Percentiles rank a stretch among this genome's conserved stretches.
These are phyloP conservation scores for Rhadinocentrus ornatus DNA, from an alignment of 2,797 vertebrate genomes.

Conservation along the genomic window DNA sequence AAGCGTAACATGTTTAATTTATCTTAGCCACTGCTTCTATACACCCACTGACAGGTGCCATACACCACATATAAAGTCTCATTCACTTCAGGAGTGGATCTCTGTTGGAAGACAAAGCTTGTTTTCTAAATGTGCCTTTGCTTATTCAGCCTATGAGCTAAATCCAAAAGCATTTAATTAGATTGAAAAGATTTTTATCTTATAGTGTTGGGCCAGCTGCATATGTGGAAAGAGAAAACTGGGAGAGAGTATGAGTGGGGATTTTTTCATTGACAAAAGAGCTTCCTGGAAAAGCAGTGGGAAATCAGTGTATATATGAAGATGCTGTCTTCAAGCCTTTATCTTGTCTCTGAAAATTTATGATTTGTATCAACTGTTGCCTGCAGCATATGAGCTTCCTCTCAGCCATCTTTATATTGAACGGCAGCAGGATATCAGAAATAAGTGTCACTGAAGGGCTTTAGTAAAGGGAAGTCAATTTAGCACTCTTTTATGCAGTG, in stretches of 20 bases:
- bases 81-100: slow-evolving; percentile 29
- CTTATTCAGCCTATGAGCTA: slow-evolving; percentile 42
- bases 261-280: slow-evolving; percentile 45
- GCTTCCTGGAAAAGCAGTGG: slow-evolving; percentile 26
- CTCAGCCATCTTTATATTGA: slow-evolving; percentile 32
- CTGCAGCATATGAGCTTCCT: slow-evolving; percentile 36
- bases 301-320: slow-evolving; percentile 56
- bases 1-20: slow-evolving; percentile 75
- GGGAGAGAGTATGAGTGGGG: neutral
- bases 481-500: slow-evolving; percentile 16
- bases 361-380: slow-evolving; percentile 65
- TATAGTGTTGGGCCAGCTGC: slow-evolving; percentile 33
- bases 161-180: slow-evolving; percentile 70
- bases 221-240: slow-evolving; percentile 8
- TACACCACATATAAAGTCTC: slow-evolving; percentile 54
- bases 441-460: slow-evolving; percentile 36
- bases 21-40: slow-evolving; percentile 60
- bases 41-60: slow-evolving; percentile 71
- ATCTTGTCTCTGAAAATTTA: slow-evolving; percentile 63
- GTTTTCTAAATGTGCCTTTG: slow-evolving; percentile 49
- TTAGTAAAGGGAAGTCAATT: slow-evolving; percentile 42
- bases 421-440: slow-evolving; percentile 45
- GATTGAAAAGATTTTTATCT: slow-evolving; percentile 65
- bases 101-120: slow-evolving; percentile 39
- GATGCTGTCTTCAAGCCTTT: slow-evolving; percentile 52